Percentiles rank a stretch among this genome's conserved stretches.
phyloP scores from a whole-genome alignment of 2,113 vertebrate species.

The Progne subis region DNA sequence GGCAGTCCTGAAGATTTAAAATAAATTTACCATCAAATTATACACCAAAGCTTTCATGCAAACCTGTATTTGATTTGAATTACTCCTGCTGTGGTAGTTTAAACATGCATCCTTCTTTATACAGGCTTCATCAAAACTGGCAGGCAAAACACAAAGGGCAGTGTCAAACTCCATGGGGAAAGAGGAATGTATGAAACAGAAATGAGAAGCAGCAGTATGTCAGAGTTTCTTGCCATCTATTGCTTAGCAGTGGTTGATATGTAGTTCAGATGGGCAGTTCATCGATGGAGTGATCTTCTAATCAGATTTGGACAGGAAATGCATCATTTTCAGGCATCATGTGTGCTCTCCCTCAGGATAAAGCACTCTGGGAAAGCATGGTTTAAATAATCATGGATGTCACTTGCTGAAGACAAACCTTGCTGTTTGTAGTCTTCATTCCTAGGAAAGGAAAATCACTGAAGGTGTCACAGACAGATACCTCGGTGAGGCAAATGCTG shows the following conservation, averaged over 20 bases:
- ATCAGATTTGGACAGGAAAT: slow-evolving; percentile 43
- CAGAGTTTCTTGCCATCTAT: slow-evolving; percentile 9
- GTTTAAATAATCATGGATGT: background rate
- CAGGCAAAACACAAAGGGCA: slow-evolving; percentile 38
- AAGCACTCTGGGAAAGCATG: background rate
- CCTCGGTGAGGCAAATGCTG: background rate
- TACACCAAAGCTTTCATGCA: slow-evolving; percentile 21
- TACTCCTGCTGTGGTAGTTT: slow-evolving; percentile 35
- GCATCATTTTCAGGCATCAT: background rate
- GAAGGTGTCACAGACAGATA: background rate
- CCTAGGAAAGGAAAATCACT: background rate
- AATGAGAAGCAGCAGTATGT: background rate
- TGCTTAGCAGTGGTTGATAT: background rate
- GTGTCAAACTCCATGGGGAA: slow-evolving; percentile 7
- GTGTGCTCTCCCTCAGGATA: background rate
- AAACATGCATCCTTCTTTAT: slow-evolving; percentile 39
- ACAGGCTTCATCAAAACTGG: slow-evolving; percentile 45
- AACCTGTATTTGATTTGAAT: slow-evolving; percentile 57
- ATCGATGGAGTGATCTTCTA: background rate
- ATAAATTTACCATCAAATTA: slow-evolving; percentile 40
- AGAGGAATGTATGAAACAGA: slow-evolving; percentile 4
- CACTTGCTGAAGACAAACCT: background rate
- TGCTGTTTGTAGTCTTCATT: background rate
- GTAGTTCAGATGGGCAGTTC: background rate
- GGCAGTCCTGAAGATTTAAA: slow-evolving; percentile 36